phyloP scores from a whole-genome alignment of 2,888 invertebrate species.

The Druceiella hillmani region DNA sequence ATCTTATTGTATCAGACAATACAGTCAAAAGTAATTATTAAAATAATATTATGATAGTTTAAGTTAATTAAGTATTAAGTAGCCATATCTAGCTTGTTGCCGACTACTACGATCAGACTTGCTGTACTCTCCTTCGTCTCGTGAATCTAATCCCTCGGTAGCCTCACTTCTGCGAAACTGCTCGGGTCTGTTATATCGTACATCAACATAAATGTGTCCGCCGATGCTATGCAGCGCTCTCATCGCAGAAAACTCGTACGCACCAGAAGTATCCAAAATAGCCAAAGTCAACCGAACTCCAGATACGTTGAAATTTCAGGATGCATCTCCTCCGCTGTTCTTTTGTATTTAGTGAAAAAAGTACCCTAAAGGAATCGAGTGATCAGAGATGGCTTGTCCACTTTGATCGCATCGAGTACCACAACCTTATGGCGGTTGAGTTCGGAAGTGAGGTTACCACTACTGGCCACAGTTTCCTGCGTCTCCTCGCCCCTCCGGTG shows the following conservation, averaged over 20 bases:
- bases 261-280: constrained; percentile 90
- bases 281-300: constrained; percentile 80
- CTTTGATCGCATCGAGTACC: constrained; percentile 79
- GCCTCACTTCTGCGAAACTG: constrained; percentile 76
- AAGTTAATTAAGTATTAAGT: no score
- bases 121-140: constrained; percentile 71
- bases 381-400: constrained; percentile 93
- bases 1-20: no score
- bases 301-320: constrained; percentile 81
- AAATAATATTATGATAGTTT: no score
- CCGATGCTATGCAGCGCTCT: constrained; percentile 88
- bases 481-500: constrained; percentile 44
- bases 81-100: constrained; percentile 85
- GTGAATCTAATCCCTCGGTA: constrained; percentile 74
- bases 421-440: constrained; percentile 75
- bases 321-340: constrained; percentile 95
- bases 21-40: no score
- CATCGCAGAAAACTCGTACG: constrained; percentile 94
- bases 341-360: constrained; percentile 86
- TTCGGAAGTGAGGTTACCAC: constrained; percentile 44
- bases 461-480: constrained; percentile 53
- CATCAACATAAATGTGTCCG: constrained; percentile 92
- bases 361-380: constrained; percentile 85
- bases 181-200: constrained; percentile 83
- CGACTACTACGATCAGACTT: constrained; percentile 92